Evolutionary conservation across 2,113 vertebrate species (phyloP), one percentile per base, ranked within the genome.

Genomic region (Ophthalmolycus amberensis): DNA sequence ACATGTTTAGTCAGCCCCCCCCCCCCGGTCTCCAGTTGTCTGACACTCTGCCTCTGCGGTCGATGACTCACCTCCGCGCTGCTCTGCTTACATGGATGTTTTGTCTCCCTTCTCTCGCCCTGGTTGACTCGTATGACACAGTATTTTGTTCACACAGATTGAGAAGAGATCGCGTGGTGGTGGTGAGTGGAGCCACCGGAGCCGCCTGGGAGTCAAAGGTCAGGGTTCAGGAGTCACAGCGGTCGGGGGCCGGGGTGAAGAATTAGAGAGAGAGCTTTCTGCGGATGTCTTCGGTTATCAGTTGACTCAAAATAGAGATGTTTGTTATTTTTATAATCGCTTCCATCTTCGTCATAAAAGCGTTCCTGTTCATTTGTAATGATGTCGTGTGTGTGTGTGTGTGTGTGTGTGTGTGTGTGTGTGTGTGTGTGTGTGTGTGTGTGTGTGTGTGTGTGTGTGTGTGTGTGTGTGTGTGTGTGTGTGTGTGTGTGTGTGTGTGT

Each of bases 81-180:
- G 74, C 85, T 85, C 52, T 18, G 12, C 56, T 89, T 87, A 86
- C 86, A 71, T 15, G 75, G 75, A 85, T 88, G 92, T 93, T 91
- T 91, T 91, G 90, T 90, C 92, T 88, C 90, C 69, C 65, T 54
- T 11, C 50, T 48, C 48, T 65, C 34, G 54, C 62, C 78, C 79
- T 69, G 37, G 72, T 90, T 84, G 85, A 91, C 88, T 93, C 82
- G 11, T 80, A 25, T 83, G 77, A 89, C 79, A 71, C 42, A 38
- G 71, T 68, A 79, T 93, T 90, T 88, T 87, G 88, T 86, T 89
- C 84, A 48, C 80, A 42, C 34, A 74, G 76, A 90, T 92, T 83
- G 76, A 81, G 77, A 82, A 69, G 79, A 77, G 84, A 91, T 72
- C 77, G 52, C 62, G 69, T 82, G 42, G 5, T 2, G 5, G 48